Evolutionary conservation across 2,113 vertebrate species (phyloP), one percentile per base, ranked within the genome.

Genomic region (Nycticebus coucang): DNA sequence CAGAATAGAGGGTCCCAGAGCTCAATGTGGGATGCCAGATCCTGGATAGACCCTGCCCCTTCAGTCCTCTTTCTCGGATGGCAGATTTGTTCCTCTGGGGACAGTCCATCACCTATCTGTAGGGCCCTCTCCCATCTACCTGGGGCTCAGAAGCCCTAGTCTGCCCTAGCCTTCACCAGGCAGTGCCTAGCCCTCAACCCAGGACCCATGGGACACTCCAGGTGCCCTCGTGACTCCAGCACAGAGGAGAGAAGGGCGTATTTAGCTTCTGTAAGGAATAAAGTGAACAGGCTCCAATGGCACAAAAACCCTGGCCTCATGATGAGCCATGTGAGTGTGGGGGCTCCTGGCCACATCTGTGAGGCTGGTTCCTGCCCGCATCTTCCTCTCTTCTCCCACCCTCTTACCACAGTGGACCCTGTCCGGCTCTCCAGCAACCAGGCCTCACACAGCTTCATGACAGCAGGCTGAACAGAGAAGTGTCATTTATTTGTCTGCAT

Each of bases 301-400:
- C 50, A 33, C 18, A 4, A 9, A 79, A 35, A 19, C 18, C 10
- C 18, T 24, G 22, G 30, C 21, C 37, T 77, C 18, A 0, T 10
- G 5, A 2, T 9, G 8, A 53, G 57, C 64, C 14, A 5, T 41
- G 7, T 11, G 11, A 53, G 3, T 19, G 3, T 21, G 18, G 24
- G 11, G 5, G 18, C 3, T 5, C 55, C 5, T 1, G 17, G 45
- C 11, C 57, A 55, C 15, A 1, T 22, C 24, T n/a, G 10, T 53
- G 24, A 71, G 66, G 3, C 19, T 41, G 53, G 26, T 17, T 69
- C 68, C 68, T n/a, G 13, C n/a, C 12, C 7, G 18, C 5, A 2
- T 21, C 66, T 5, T 45, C 15, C 12, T 72, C 37, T n/a, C 30
- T 0, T 10, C 19, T 17, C 41, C 30, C 12, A 15, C 5, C 7